Base-by-base conservation (phyloP, 1,140 invertebrate genomes). In the Neodiprion fabricii region DNA sequence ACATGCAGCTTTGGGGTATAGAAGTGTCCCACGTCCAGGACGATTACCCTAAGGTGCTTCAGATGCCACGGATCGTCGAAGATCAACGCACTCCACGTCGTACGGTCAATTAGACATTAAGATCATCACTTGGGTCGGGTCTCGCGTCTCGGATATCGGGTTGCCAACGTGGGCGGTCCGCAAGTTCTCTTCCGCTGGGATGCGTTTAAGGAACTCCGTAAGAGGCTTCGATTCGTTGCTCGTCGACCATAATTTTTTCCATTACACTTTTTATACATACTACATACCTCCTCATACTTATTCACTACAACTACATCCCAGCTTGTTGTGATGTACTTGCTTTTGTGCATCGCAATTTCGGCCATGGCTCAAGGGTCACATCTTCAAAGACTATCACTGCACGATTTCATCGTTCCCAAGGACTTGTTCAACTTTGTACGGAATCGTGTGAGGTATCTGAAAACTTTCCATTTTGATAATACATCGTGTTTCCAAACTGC, bases 91-190 rank as follows among this genome's bases (percentile, higher is more conserved):
- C 80, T 79, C 70, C 74, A 75, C 77, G 72, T 61, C 77, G 73
- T 75, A 85, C 80, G 84, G 81, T 87, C 85, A 87, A 87, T 87
- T 87, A 86, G 78, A 78, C 76, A 85, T 86, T 77, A 81, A 77
- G 84, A 86, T 86, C 84, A 84, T 85, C 84, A 85, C 81, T 83
- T 79, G 79, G 76, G 78, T 72, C 78, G 78, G 77, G 79, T 72
- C 78, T 69, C 72, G 76, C 74, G 75, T 83, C 78, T 69, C 72
- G 75, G 72, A 74, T 83, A 83, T 86, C 84, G 78, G 79, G 82
- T 87, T 86, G 81, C 82, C 85, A 78, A 85, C 85, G 85, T 86
- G 85, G 85, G 86, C 83, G 86, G 86, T 87, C 85, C 81, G 67
- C 47, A 66, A 73, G 75, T 74, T 86, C 83, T 79, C 79, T 87